Evolutionary conservation across 1,140 invertebrate species (phyloP).

Genomic region (Nilaparvata lugens): DNA sequence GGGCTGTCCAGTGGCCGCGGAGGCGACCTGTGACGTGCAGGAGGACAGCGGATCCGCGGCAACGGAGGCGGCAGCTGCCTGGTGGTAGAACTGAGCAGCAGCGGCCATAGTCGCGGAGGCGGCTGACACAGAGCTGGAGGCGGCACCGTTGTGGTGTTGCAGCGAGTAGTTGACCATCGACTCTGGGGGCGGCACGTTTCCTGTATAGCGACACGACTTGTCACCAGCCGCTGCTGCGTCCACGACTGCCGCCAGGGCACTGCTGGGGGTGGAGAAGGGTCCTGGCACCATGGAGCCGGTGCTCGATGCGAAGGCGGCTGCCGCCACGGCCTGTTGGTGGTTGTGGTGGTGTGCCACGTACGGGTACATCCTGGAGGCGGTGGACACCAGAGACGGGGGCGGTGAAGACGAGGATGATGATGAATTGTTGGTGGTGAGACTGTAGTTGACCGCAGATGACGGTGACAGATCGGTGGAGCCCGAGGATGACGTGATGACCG

Average conservation of each 20-base stretch:
- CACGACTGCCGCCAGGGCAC: slow-evolving; percentile 49
- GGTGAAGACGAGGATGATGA: slow-evolving; percentile 41
- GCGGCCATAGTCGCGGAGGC: slow-evolving; percentile 66
- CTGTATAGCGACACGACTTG: slow-evolving; percentile 69
- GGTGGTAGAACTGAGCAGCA: slow-evolving; percentile 81
- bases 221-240: slow-evolving; percentile 47
- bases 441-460: slow-evolving; percentile 42
- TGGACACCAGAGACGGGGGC: slow-evolving; percentile 38
- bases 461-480: slow-evolving; percentile 33
- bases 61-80: slow-evolving; percentile 55
- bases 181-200: slow-evolving; percentile 53
- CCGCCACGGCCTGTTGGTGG: slow-evolving; percentile 56
- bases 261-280: slow-evolving; percentile 40
- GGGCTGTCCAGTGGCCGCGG: slow-evolving; percentile 53
- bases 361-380: slow-evolving; percentile 51
- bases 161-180: slow-evolving; percentile 73
- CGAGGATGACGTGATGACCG: slow-evolving; percentile 36
- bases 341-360: slow-evolving; percentile 61
- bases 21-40: slow-evolving; percentile 47
- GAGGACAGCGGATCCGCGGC: slow-evolving; percentile 53
- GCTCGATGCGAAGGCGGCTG: slow-evolving; percentile 50
- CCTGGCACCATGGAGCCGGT: slow-evolving; percentile 57
- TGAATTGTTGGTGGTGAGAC: slow-evolving; percentile 31
- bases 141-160: slow-evolving; percentile 55
- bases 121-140: slow-evolving; percentile 48